Conservation (phyloP, 64 coral and sea anemone genomes). For the Astreopora myriophthalma region DNA sequence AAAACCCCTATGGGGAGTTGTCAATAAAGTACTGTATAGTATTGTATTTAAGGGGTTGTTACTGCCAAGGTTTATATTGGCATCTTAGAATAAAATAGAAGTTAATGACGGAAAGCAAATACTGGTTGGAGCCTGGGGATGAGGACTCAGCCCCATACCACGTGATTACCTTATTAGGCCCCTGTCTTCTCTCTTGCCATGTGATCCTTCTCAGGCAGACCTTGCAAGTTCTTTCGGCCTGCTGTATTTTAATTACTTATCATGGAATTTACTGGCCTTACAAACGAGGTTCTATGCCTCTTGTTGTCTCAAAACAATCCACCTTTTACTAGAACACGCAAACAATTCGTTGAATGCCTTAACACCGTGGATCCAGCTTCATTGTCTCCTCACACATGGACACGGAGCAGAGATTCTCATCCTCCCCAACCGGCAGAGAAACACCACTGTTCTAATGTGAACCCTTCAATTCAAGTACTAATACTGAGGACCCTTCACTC, state of each 20-base stretch:
- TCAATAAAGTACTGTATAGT: too few species aligned
- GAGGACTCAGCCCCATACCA: too few species aligned
- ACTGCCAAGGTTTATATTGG: background rate
- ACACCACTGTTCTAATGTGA: background rate
- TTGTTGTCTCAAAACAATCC: background rate
- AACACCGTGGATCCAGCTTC: background rate
- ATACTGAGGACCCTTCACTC: background rate
- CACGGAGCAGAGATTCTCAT: background rate
- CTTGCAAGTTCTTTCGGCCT: too few species aligned
- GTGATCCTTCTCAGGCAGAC: too few species aligned
- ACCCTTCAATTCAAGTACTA: background rate
- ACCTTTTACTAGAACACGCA: background rate
- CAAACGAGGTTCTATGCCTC: background rate
- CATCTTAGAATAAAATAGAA: background rate
- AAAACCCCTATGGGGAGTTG: too few species aligned
- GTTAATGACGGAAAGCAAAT: too few species aligned
- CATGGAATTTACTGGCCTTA: background rate
- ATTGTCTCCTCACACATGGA: background rate
- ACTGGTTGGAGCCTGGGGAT: too few species aligned
- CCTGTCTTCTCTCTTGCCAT: too few species aligned
- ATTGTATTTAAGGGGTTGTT: too few species aligned
- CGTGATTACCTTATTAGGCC: too few species aligned
- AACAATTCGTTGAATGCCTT: background rate
- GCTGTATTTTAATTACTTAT: background rate
- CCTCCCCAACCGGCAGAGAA: background rate